phyloP scores from a whole-genome alignment of 2,797 vertebrate genomes.

The Gambelia wislizenii region DNA sequence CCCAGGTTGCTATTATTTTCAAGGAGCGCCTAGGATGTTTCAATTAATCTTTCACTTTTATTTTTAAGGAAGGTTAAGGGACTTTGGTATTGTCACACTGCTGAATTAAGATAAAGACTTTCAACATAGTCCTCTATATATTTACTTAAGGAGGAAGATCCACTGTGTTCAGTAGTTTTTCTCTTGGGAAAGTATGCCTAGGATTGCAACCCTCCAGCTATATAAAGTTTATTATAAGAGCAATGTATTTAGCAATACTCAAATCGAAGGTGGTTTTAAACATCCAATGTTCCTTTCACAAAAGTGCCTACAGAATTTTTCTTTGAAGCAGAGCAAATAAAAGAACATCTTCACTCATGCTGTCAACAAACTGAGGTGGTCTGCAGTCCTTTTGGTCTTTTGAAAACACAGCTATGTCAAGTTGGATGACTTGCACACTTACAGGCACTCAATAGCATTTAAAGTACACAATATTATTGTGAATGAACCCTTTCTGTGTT shows the following conservation, averaged over 20 bases:
- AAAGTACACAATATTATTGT: background rate
- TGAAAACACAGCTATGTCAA: background rate
- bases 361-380: background rate
- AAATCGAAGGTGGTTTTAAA: background rate
- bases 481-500: background rate
- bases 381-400: background rate
- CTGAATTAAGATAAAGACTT: background rate
- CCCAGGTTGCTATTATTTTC: background rate
- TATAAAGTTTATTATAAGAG: background rate
- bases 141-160: background rate
- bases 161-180: background rate
- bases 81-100: background rate
- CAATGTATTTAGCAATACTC: constrained; percentile 22
- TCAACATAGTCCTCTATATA: background rate
- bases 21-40: background rate
- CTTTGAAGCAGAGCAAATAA: constrained; percentile 17
- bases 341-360: background rate
- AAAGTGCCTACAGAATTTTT: constrained; percentile 51
- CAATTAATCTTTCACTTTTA: background rate
- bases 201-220: background rate
- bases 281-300: background rate
- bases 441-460: background rate
- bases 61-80: background rate
- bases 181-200: background rate
- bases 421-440: constrained; percentile 36